A percentile compares a stretch with the other conserved stretches of the same genome.
phyloP scores from a whole-genome alignment of 2,113 vertebrate genomes.

The Danionella cerebrum region DNA sequence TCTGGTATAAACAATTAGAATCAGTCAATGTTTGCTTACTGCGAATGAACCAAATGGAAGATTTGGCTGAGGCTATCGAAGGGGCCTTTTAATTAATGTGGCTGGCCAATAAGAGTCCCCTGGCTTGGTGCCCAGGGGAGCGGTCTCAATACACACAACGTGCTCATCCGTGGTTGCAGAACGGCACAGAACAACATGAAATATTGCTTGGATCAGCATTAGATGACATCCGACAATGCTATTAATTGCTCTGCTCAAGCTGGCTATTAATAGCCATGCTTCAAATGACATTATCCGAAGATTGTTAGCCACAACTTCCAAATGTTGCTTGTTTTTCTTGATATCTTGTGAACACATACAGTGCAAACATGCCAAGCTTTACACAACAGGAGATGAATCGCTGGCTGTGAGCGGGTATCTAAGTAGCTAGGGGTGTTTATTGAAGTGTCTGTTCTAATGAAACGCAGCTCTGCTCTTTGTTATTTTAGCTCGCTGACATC shows the following conservation, averaged over 20 bases:
- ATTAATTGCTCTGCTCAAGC: constrained; percentile 38
- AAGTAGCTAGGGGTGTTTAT: constrained; percentile 35
- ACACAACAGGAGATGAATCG: constrained; percentile 25
- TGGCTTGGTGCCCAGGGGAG: constrained; percentile 36
- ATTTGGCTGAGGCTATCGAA: constrained; percentile 21
- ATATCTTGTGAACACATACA: constrained; percentile 9
- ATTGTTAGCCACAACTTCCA: constrained; percentile 29
- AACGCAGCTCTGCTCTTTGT: constrained; percentile 24
- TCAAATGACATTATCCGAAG: constrained; percentile 36
- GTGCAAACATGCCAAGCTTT: constrained; percentile 27
- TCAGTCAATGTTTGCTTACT: constrained; percentile 36
- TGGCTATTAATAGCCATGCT: constrained; percentile 37
- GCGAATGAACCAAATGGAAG: constrained; percentile 34
- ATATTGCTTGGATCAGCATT: constrained; percentile 45
- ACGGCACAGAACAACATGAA: constrained; percentile 29
- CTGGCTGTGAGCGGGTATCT: constrained; percentile 25
- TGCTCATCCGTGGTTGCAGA: constrained; percentile 26
- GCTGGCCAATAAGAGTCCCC: constrained; percentile 30
- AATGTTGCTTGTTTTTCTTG: constrained; percentile 15
- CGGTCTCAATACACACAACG: constrained; percentile 28
- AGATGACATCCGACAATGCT: constrained; percentile 41
- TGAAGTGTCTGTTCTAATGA: constrained; percentile 37
- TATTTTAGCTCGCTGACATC: constrained; percentile 25
- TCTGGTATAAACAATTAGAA: constrained; percentile 45
- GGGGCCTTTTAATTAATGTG: constrained; percentile 48